A percentile compares a stretch with the other conserved stretches of the same genome.
These are phyloP conservation scores for Tiliqua scincoides DNA, from an alignment of 2,113 vertebrate species.

Conservation along the genomic window DNA sequence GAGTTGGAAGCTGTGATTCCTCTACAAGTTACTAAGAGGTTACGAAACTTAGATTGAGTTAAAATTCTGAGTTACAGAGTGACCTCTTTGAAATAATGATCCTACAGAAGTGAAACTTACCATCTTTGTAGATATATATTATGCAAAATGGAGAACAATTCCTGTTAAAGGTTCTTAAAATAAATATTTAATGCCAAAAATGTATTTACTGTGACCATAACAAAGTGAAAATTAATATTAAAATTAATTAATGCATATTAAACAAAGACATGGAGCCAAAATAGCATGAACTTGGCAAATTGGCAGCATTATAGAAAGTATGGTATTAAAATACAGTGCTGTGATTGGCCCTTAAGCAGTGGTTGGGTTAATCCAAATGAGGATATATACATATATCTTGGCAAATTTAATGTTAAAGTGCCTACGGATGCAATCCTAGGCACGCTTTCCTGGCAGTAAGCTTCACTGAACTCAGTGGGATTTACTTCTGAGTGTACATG, in stretches of 20 bases:
- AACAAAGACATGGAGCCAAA: not conserved
- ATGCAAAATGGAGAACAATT: not conserved
- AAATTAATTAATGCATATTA: not conserved
- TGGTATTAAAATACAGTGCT: too few relatives aligned
- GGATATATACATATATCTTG: not conserved
- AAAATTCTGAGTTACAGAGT: not conserved
- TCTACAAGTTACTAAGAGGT: not conserved
- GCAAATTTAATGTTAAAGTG: not conserved
- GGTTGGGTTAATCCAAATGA: not conserved
- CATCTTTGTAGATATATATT: not conserved
- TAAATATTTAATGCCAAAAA: not conserved
- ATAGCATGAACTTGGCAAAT: not conserved
- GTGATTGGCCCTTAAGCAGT: not conserved
- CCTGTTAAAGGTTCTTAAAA: not conserved
- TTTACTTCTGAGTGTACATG: too few relatives aligned
- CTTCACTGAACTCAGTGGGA: too few relatives aligned
- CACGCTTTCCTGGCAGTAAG: too few relatives aligned
- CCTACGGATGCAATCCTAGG: too few relatives aligned
- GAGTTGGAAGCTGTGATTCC: slow-evolving; percentile 18
- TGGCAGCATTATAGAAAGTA: not conserved
- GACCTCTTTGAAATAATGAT: not conserved
- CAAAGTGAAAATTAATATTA: not conserved
- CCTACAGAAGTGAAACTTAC: not conserved
- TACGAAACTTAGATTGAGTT: not conserved
- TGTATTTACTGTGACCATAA: not conserved